Evolutionary conservation across 2,888 invertebrate species (phyloP).

Genomic region (Luffia ferchaultella): DNA sequence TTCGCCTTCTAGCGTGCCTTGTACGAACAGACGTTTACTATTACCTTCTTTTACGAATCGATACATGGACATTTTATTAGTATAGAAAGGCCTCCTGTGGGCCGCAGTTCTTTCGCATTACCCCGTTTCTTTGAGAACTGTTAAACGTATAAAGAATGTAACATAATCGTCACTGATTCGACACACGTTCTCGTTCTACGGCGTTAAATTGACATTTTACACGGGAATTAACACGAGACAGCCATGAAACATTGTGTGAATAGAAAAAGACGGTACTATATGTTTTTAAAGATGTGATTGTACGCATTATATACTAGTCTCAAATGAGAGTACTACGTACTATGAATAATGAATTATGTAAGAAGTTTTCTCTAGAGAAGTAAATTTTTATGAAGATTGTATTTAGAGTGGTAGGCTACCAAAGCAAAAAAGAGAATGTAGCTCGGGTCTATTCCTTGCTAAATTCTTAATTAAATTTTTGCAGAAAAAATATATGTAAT

Average conservation of each 20-base stretch:
- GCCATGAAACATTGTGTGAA: not conserved
- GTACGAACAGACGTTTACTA: constrained; percentile 77
- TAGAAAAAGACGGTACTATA: constrained; percentile 1
- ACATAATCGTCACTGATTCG: constrained; percentile 32
- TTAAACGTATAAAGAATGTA: constrained; percentile 34
- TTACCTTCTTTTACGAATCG: constrained; percentile 78
- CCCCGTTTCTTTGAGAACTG: constrained; percentile 25
- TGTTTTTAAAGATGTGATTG: too few relatives aligned
- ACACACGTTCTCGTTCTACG: constrained; percentile 26
- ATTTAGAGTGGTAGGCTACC: too few relatives aligned
- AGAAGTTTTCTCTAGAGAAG: too few relatives aligned
- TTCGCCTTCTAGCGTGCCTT: constrained; percentile 74
- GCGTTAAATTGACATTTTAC: constrained; percentile 5
- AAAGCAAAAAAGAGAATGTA: too few relatives aligned
- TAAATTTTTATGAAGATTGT: too few relatives aligned
- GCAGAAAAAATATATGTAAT: too few relatives aligned
- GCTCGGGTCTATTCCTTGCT: too few relatives aligned
- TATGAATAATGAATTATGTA: too few relatives aligned
- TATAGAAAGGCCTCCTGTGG: constrained; percentile 20
- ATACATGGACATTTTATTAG: constrained; percentile 73
- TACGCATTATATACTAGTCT: too few relatives aligned
- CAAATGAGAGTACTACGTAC: too few relatives aligned
- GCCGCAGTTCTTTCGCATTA: not conserved
- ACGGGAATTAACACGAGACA: constrained; percentile 4
- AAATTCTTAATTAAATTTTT: too few relatives aligned